phyloP scores from a whole-genome alignment of 2,888 invertebrate species.

The Pammene fasciana region DNA sequence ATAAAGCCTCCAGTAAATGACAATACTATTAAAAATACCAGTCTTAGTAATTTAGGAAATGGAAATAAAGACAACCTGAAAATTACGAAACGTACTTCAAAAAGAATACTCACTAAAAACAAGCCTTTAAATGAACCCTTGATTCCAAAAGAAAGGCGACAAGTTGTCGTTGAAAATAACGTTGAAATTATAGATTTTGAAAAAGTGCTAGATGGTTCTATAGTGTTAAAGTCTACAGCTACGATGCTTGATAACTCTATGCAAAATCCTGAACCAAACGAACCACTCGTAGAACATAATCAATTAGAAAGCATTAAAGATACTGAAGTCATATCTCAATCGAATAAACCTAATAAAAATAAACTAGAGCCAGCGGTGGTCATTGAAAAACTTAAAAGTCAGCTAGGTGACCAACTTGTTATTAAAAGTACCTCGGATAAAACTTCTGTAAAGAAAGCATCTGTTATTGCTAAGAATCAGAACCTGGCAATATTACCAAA shows the following conservation, averaged over 20 bases:
- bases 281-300: neutral
- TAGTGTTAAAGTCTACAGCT: constrained; percentile 23
- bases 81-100: constrained; percentile 28
- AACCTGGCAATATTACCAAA: constrained; percentile 3
- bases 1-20: constrained; percentile 43
- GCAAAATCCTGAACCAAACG: neutral
- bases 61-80: neutral
- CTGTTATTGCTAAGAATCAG: constrained; percentile 16
- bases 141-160: neutral
- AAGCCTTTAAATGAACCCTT: neutral
- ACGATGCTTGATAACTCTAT: neutral
- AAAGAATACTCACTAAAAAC: constrained; percentile 33
- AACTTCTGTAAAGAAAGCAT: neutral
- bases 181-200: constrained; percentile 36
- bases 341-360: neutral
- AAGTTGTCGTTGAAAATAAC: neutral
- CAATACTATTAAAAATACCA: neutral
- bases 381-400: constrained; percentile 24
- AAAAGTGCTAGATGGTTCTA: constrained; percentile 23
- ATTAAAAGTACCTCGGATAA: constrained; percentile 12
- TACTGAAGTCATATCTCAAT: neutral
- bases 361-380: constrained; percentile 11
- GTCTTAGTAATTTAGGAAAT: neutral
- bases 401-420: constrained; percentile 16
- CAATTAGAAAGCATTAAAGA: neutral